Base-by-base conservation (phyloP, 2,113 vertebrate species). In the Tiliqua scincoides region DNA sequence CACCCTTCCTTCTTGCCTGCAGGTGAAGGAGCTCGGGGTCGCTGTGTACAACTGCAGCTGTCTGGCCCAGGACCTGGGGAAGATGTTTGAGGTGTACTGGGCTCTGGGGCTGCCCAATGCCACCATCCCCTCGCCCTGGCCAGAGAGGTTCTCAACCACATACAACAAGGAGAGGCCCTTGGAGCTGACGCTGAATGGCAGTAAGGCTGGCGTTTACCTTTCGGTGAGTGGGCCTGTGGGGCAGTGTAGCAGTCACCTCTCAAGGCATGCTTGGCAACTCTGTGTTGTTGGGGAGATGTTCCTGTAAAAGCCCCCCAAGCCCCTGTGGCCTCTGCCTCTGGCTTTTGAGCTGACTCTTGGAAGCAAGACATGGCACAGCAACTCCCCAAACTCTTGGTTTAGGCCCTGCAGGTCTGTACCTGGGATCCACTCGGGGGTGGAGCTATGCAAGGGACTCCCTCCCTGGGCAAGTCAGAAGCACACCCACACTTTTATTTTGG, bases 11-110 rank as follows among this genome's bases (percentile, higher is more conserved):
- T 2, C 30, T 30, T 40, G 52, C 0, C 5, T 0, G 0, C 87
- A 99, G 98, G 98, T 99, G 89, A 99, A 99, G 95, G 98, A 99
- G 92, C 95, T 99, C 0, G 98, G 98, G 0, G 92, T 89, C 0
- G 96, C 97, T 3, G 85, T 99, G 91, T 99, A 98, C 94, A 98
- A 99, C 96, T 99, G 98, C 95, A 97, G 97, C 93, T 98, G 98
- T 86, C 59, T 99, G 81, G 98, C 98, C 0, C n/a, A 92, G 20
- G 98, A 99, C 84, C 91, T 99, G 62, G 94, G 82, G 6, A 99
- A 99, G 92, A 97, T 99, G 87, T 99, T 99, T 6, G 98, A 99
- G 61, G 97, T 96, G 2, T 99, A 99, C 57, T 99, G 98, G 98
- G 95, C 93, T 6, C 91, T 99, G 2, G 98, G 98, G 0, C 86